phyloP scores from a whole-genome alignment of 1,140 invertebrate genomes.

The Pinna nobilis region DNA sequence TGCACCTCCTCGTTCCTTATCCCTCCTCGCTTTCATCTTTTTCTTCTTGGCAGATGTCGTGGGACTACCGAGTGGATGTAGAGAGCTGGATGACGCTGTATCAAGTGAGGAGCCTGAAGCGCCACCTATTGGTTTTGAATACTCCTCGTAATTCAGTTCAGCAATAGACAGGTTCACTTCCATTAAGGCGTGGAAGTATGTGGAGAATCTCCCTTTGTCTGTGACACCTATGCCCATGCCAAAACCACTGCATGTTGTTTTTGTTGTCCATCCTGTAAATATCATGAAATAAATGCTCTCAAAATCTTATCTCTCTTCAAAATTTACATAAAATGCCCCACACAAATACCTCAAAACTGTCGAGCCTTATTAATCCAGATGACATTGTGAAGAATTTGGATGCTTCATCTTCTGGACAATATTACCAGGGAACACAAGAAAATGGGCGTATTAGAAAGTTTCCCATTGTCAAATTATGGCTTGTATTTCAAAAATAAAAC shows the following conservation, averaged over 20 bases:
- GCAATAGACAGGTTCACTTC: conserved; percentile 71
- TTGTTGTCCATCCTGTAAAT: conserved; percentile 44
- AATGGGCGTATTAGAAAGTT: too few relatives aligned
- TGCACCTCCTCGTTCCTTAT: conserved; percentile 56
- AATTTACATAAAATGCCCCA: too few relatives aligned
- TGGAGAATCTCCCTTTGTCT: conserved; percentile 69
- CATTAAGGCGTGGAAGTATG: conserved; percentile 72
- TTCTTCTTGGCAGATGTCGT: conserved; percentile 65
- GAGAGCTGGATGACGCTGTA: conserved; percentile 40
- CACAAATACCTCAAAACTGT: too few relatives aligned
- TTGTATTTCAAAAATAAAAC: too few relatives aligned
- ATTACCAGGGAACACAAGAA: too few relatives aligned
- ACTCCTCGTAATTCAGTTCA: conserved; percentile 61
- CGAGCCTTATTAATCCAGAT: too few relatives aligned
- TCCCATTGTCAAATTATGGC: too few relatives aligned
- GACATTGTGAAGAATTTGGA: too few relatives aligned
- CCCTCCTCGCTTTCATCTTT: conserved; percentile 71
- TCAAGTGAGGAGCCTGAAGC: conserved; percentile 33
- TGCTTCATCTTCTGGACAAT: too few relatives aligned
- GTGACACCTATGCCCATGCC: conserved; percentile 66
- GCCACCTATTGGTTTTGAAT: conserved; percentile 35
- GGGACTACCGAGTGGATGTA: conserved; percentile 47
- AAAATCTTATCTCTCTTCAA: too few relatives aligned
- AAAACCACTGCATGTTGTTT: conserved; percentile 48
- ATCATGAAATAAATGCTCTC: too few relatives aligned